Percentiles rank a stretch among this genome's conserved stretches.
These are phyloP conservation scores for Rhodinocichla rosea DNA, from an alignment of 2,113 vertebrate species.

Conservation along the genomic window DNA sequence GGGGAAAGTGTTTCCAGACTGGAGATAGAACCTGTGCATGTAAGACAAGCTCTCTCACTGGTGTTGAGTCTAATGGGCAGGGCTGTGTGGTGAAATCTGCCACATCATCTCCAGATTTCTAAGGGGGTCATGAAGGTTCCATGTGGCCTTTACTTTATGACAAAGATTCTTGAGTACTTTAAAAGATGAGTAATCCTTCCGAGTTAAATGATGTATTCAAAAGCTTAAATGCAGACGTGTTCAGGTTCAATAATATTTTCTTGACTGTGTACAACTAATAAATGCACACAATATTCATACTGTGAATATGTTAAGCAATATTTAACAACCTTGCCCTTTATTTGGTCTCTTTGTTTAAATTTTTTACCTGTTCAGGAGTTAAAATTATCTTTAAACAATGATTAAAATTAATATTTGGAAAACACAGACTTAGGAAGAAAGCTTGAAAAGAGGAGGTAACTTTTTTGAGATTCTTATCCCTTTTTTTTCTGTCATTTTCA, in stretches of 20 bases:
- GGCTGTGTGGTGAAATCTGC: not conserved
- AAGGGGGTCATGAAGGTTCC: not conserved
- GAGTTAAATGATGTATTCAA: not conserved
- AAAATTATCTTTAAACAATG: not conserved
- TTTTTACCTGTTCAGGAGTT: not conserved
- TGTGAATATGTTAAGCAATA: not conserved
- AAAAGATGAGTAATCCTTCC: not conserved
- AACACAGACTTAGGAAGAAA: not conserved
- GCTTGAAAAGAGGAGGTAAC: not conserved
- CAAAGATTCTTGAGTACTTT: not conserved
- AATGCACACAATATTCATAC: not conserved
- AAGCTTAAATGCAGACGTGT: not conserved
- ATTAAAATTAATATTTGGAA: not conserved
- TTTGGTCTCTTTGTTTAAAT: not conserved
- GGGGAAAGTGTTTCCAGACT: not conserved
- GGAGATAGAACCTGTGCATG: accelerated
- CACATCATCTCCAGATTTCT: not conserved
- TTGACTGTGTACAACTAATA: not conserved
- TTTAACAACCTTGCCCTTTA: not conserved
- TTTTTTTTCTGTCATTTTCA: not conserved
- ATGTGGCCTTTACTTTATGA: not conserved
- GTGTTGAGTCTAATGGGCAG: no score
- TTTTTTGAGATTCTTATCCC: not conserved
- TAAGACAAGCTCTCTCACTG: not conserved
- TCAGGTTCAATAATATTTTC: not conserved